These are phyloP conservation scores for Bombus affinis DNA, from an alignment of 1,140 invertebrate genomes.

Conservation along the genomic window DNA sequence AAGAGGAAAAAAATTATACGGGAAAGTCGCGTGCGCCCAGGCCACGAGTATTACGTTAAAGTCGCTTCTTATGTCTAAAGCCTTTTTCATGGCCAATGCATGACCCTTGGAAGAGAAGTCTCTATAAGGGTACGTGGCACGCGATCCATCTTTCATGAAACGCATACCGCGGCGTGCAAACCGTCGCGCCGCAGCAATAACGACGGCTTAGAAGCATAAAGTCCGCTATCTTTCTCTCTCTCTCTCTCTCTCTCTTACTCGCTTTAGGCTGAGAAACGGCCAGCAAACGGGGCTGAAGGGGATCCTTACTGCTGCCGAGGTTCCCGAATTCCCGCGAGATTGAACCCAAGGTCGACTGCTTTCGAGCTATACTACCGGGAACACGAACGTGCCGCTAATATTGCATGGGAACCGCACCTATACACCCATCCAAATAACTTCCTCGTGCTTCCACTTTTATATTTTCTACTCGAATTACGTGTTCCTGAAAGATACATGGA, in stretches of 20 bases:
- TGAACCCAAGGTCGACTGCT: conserved; percentile 52
- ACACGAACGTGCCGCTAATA: conserved; percentile 47
- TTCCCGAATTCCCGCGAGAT: conserved; percentile 56
- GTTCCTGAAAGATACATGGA: background rate
- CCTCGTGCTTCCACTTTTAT: background rate
- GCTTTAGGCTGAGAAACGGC: background rate
- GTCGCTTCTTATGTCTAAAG: conserved; percentile 52
- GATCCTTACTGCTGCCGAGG: conserved; percentile 28
- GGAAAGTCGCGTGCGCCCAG: background rate
- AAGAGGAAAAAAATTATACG: background rate
- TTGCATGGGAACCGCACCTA: background rate
- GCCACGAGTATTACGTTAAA: conserved; percentile 39
- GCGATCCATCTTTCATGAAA: conserved; percentile 69
- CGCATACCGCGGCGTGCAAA: conserved; percentile 63
- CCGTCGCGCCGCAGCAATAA: conserved; percentile 55
- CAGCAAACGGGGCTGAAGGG: background rate
- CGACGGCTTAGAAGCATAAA: conserved; percentile 58
- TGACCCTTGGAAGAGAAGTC: conserved; percentile 25
- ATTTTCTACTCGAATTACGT: background rate
- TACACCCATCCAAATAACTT: background rate
- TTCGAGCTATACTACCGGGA: conserved; percentile 4
- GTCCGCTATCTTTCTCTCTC: background rate
- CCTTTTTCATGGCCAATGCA: conserved; percentile 48
- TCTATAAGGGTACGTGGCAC: conserved; percentile 52
- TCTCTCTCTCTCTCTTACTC: background rate